These are phyloP conservation scores for Babyrousa celebensis DNA, from an alignment of 2,797 vertebrate genomes.

Conservation along the genomic window DNA sequence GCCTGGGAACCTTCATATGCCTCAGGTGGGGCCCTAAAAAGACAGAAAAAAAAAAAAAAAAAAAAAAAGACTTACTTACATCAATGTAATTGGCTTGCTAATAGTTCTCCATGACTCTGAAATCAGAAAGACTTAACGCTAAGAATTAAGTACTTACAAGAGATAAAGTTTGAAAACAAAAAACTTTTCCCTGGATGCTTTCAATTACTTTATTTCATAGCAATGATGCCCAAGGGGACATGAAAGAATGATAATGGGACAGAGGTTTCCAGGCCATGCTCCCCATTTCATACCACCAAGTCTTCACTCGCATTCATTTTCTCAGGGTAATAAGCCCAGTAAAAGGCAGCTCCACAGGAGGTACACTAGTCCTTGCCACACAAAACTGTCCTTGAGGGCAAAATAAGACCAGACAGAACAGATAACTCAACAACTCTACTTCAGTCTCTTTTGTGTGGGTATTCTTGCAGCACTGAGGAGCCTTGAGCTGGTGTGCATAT, in stretches of 20 bases:
- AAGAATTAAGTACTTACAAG: conserved; percentile 20
- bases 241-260: background rate
- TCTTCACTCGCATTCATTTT: background rate
- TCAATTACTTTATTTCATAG: background rate
- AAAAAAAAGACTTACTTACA: background rate
- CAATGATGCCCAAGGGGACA: background rate
- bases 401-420: background rate
- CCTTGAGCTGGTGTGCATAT: background rate
- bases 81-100: background rate
- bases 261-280: background rate
- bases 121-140: background rate
- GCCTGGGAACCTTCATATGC: too few species aligned
- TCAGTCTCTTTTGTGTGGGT: background rate
- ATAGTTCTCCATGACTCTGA: conserved; percentile 24
- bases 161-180: conserved; percentile 54
- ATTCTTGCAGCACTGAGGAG: background rate
- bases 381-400: conserved; percentile 8
- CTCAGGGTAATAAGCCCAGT: background rate
- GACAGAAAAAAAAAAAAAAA: too few species aligned
- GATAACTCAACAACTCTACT: background rate
- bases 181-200: background rate
- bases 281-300: background rate
- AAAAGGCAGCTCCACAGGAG: background rate
- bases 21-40: too few species aligned
- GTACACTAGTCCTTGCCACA: background rate